A percentile compares a stretch with the other conserved stretches of the same genome.
Evolutionary conservation across 2,888 invertebrate species (phyloP).

Genomic region (Drosophila rubida): DNA sequence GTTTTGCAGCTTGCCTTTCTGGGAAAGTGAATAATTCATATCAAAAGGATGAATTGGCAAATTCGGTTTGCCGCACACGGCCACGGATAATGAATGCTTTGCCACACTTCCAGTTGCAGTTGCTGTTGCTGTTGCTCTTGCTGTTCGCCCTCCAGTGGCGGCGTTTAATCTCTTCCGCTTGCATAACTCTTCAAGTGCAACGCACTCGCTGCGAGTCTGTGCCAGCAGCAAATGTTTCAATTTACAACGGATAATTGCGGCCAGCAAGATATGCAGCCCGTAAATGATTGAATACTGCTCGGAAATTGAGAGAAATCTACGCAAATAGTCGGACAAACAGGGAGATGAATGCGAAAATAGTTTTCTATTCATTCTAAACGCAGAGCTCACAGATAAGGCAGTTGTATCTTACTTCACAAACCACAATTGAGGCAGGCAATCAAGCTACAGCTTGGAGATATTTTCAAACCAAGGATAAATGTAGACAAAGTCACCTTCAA

Average conservation of each 20-base stretch:
- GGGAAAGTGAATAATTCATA: conserved; percentile 64
- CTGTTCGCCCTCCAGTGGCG: conserved; percentile 9
- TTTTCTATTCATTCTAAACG: too few relatives aligned
- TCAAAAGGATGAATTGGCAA: conserved; percentile 56
- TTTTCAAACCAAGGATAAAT: too few relatives aligned
- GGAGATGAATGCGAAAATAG: too few relatives aligned
- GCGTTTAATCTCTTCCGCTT: conserved; percentile 15
- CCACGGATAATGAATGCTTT: conserved; percentile 52
- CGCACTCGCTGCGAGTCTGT: conserved; percentile 11
- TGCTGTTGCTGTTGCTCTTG: too few relatives aligned
- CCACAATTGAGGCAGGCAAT: too few relatives aligned
- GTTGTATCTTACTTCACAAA: too few relatives aligned
- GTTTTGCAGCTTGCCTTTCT: neutral
- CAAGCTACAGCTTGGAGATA: too few relatives aligned
- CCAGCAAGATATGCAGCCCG: neutral
- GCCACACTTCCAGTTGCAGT: conserved; percentile 3
- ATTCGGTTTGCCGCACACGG: conserved; percentile 38
- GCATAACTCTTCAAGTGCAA: conserved; percentile 17
- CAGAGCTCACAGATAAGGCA: too few relatives aligned
- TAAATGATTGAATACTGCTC: neutral
- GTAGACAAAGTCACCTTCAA: too few relatives aligned
- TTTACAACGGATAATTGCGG: neutral
- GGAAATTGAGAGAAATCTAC: neutral
- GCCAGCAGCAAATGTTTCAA: conserved; percentile 1
- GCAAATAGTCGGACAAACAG: too few relatives aligned